Evolutionary conservation across 2,888 invertebrate genomes (phyloP), one percentile per base, ranked within the genome.

Genomic region (Eupeodes latifasciatus): DNA sequence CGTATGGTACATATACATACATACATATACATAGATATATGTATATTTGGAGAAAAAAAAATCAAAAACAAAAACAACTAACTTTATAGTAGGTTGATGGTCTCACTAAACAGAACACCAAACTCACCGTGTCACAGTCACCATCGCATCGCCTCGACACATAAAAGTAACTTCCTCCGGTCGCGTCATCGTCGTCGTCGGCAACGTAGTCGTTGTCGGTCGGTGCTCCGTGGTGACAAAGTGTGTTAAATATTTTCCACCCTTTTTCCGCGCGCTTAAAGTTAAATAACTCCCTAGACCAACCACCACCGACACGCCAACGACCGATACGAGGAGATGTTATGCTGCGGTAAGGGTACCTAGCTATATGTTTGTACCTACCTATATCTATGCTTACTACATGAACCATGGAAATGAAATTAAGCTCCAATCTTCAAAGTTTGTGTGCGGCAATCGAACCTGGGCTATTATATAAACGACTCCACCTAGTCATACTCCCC

Each of bases 401-500:
- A 19, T 44, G 40, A 40, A 59, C 79, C 72, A 80, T 81, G 76
- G 77, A 87, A 84, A 87, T 87, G 51, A 84, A 87, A 87, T 84
- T 81, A 87, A 77, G 84, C 80, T 59, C 72, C 19, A 67, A 51
- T 61, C 64, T 55, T 57, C 61, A 71, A 53, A 80, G 59, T 79
- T 82, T 64, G 64, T 83, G 80, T 83, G 80, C 10, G 66, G 64
- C 83, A 84, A 79, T 87, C 71, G 80, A 80, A 87, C 80, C 86
- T 47, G 59, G 66, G 64, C 72, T 59, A 59, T 72, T 72, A 80
- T 80, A 84, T 53, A 87, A 85, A 83, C 82, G 75, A 71, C 79
- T 79, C 51, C 77, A 44, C 82, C 85, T 69, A 69, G 67, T 86
- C 78, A 78, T 75, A 78, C 72, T 59, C 40, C 71, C 67, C 51